phyloP scores from a whole-genome alignment of 2,113 vertebrate genomes.

The Chloropsis hardwickii region DNA sequence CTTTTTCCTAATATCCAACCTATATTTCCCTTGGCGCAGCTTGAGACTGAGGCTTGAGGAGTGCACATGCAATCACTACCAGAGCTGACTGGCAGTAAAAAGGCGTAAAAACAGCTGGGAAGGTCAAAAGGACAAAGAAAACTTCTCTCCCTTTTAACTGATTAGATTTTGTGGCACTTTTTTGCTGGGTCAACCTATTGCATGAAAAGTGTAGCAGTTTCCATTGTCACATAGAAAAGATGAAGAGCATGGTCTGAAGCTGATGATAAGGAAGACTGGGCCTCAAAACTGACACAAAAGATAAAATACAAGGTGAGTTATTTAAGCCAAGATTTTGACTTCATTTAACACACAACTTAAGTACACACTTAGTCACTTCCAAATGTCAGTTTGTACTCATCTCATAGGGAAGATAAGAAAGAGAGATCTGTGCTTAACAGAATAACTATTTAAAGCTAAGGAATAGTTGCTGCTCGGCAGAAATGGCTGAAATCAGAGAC shows the following conservation, averaged over 20 bases:
- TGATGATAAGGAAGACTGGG: background rate
- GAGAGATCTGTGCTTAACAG: background rate
- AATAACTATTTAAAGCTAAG: background rate
- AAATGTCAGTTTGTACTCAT: background rate
- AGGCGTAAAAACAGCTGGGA: background rate
- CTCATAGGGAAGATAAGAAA: background rate
- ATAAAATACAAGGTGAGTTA: background rate
- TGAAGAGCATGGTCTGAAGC: background rate
- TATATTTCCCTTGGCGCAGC: too few relatives aligned
- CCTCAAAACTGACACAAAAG: background rate
- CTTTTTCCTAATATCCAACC: too few relatives aligned
- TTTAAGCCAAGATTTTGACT: background rate
- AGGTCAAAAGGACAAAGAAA: background rate
- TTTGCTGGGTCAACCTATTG: background rate
- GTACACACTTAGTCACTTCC: background rate
- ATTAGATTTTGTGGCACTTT: background rate
- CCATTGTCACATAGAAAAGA: background rate
- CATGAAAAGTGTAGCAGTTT: background rate
- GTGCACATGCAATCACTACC: background rate
- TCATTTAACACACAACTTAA: background rate
- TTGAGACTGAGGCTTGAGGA: background rate
- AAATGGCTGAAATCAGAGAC: background rate
- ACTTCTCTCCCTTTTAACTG: background rate
- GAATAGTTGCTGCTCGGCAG: background rate
- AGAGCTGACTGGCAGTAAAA: background rate